These are phyloP conservation scores for Champsocephalus gunnari DNA, from an alignment of 2,797 vertebrate species.

Conservation along the genomic window DNA sequence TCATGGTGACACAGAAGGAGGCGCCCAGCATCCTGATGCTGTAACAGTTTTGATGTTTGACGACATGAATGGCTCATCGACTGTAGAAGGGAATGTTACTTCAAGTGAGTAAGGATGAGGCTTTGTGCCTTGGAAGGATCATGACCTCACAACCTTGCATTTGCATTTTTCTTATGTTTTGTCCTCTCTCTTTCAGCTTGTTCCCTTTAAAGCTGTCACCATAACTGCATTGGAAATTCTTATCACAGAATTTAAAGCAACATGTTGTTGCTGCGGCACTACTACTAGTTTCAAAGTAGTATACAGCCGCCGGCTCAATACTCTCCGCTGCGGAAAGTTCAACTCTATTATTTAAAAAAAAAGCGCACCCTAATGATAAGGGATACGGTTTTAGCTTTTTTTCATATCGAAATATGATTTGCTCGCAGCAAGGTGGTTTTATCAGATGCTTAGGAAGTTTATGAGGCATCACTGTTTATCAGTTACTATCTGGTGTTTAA, in stretches of 20 bases:
- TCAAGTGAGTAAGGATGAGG: constrained; percentile 27
- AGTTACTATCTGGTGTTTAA: constrained; percentile 66
- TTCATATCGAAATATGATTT: constrained; percentile 40
- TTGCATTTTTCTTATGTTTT: constrained; percentile 4
- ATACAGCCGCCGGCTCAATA: constrained; percentile 16
- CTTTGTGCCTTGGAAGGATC: constrained; percentile 10
- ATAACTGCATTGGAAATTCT: constrained; percentile 41
- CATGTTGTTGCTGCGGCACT: constrained; percentile 29
- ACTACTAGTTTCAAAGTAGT: constrained; percentile 28
- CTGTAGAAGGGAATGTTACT: constrained; percentile 45
- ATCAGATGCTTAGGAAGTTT: constrained; percentile 67
- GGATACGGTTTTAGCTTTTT: too few species aligned
- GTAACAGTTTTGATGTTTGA: constrained; percentile 64
- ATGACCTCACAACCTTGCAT: constrained; percentile 21
- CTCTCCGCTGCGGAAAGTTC: constrained; percentile 56
- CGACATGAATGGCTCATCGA: constrained; percentile 66
- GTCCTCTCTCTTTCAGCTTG: constrained; percentile 19
- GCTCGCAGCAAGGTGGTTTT: constrained; percentile 34
- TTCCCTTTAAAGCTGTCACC: constrained; percentile 6
- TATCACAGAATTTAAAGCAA: constrained; percentile 49
- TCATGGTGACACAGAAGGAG: constrained; percentile 45
- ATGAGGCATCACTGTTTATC: constrained; percentile 71
- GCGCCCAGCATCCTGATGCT: constrained; percentile 29
- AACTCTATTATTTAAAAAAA: constrained; percentile 54
- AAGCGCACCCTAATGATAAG: constrained; percentile 30